These are phyloP conservation scores for Salvelinus fontinalis DNA, from an alignment of 2,113 vertebrate species.

Conservation along the genomic window DNA sequence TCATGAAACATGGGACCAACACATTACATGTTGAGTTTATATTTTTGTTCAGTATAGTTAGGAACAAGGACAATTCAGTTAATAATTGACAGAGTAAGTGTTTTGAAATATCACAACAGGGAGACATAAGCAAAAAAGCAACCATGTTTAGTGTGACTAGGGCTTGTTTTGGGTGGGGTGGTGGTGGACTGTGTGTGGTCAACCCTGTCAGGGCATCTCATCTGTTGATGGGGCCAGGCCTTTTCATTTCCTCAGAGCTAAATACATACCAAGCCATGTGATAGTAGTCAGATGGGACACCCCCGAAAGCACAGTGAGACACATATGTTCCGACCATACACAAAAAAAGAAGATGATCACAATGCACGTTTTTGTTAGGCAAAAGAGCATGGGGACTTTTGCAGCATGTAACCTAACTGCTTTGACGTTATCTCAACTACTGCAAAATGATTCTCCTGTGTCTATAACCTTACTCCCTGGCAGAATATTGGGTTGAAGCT, in stretches of 20 bases:
- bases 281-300: conserved; percentile 28
- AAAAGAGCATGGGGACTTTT: conserved; percentile 7
- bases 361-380: neutral
- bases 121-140: neutral
- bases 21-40: too few species aligned
- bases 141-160: conserved; percentile 15
- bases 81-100: neutral
- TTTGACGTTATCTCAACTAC: neutral
- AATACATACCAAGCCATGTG: conserved; percentile 54
- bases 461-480: too few species aligned
- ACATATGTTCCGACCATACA: conserved; percentile 23
- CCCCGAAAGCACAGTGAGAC: conserved; percentile 38
- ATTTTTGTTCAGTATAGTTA: too few species aligned
- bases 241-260: conserved; percentile 51
- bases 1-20: too few species aligned
- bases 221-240: conserved; percentile 57
- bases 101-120: conserved; percentile 19
- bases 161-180: conserved; percentile 45
- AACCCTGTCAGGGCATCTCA: conserved; percentile 43
- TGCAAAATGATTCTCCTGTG: too few species aligned
- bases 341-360: conserved; percentile 52
- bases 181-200: conserved; percentile 22
- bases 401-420: conserved; percentile 19
- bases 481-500: too few species aligned
- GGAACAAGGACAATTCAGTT: too few species aligned